Base-by-base conservation (phyloP, 2,113 vertebrate genomes). In the Cyphomyrus discorhynchus region DNA sequence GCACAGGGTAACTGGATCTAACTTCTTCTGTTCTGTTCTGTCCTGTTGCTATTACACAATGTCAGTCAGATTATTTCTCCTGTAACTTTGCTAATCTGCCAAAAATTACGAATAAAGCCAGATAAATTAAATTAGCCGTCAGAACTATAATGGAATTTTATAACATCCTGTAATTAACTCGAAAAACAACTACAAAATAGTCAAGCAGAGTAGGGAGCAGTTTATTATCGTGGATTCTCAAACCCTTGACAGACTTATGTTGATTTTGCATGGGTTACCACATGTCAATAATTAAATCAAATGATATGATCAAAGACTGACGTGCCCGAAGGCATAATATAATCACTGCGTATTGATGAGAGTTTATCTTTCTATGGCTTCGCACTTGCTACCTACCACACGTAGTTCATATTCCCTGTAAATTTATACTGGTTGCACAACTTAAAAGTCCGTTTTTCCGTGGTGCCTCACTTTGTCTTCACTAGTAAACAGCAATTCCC, bases 201-300 rank as follows among this genome's bases (percentile, higher is more conserved):
- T 46, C 82, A 84, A 47, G 45, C 45, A 84, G 21, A 42, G 45
- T 11, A 84, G 35, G 45, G 21, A 49, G n/a, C 53, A 31, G 19
- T 86, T 15, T 47, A 7, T 85, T 24, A 42, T 85, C 46, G 46
- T 47, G 35, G 31, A 86, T 50, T 31, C n/a, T 24, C 46, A 86
- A 49, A 53, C 49, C 50, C 42, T 49, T 84, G 45, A 85, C 39
- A n/a, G 50, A 42, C 47, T 42, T 39, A 3, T 91, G 89, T 92
- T 91, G 91, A 91, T 4, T 27, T 91, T 93, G 92, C 92, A 92
- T 95, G 93, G 91, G 91, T 92, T 92, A 92, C 94, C 93, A 93
- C 91, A 93, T 93, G 93, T 90, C 93, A 95, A 95, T 96, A 95
- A 95, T 96, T 95, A 95, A 94, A 96, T 96, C 94, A 94, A 95